These are phyloP conservation scores for Cuculus canorus DNA, from an alignment of 2,797 vertebrate genomes.

Conservation along the genomic window DNA sequence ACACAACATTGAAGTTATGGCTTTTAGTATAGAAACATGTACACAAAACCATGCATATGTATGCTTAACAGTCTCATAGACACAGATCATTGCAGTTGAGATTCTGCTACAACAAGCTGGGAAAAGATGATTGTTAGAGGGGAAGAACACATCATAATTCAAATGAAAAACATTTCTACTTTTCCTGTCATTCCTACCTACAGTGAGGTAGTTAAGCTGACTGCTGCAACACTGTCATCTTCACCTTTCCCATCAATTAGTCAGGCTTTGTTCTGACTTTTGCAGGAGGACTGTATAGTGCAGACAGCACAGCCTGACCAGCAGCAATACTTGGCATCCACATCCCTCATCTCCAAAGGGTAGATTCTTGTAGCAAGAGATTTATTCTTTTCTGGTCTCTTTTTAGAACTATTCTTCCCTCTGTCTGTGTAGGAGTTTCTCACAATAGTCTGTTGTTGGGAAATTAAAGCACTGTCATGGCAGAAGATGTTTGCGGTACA, in stretches of 20 bases:
- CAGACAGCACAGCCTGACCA: neutral
- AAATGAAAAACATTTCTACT: neutral
- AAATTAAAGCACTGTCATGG: neutral
- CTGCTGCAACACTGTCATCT: neutral
- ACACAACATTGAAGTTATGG: neutral
- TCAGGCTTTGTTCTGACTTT: neutral
- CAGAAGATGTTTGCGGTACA: neutral
- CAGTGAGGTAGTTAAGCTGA: neutral
- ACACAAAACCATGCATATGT: neutral
- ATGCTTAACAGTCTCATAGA: neutral
- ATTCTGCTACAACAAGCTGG: neutral
- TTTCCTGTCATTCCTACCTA: neutral
- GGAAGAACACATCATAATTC: neutral
- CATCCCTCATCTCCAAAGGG: neutral
- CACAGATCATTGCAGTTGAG: neutral
- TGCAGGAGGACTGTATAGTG: neutral
- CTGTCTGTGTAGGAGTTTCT: neutral
- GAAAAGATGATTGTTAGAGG: neutral
- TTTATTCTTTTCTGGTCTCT: neutral
- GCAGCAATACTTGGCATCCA: fast-evolving
- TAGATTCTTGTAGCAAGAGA: neutral
- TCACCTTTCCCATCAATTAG: neutral
- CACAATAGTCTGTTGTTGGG: neutral
- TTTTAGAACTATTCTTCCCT: neutral
- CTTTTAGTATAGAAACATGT: neutral